Conservation (phyloP, 2,888 invertebrate species). For the Cerceris rybyensis region DNA sequence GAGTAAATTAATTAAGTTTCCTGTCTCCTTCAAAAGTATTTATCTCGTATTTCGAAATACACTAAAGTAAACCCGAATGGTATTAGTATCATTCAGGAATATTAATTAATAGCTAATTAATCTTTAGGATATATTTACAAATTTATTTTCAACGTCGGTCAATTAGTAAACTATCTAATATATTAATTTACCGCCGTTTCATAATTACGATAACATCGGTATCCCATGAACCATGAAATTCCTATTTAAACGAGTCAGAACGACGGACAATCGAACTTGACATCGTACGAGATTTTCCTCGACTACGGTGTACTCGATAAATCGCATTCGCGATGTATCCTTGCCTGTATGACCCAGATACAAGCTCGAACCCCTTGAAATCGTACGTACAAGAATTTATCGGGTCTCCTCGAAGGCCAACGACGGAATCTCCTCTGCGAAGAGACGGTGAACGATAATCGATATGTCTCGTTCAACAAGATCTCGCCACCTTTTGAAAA, state of each 20-base stretch:
- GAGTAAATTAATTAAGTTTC: too few relatives aligned
- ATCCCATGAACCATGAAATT: not conserved
- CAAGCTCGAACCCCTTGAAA: conserved; percentile 47
- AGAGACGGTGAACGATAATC: conserved; percentile 2
- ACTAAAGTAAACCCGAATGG: too few relatives aligned
- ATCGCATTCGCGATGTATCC: conserved; percentile 63
- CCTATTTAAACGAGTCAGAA: conserved; percentile 2
- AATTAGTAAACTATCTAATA: too few relatives aligned
- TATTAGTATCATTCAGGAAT: too few relatives aligned
- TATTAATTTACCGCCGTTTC: too few relatives aligned
- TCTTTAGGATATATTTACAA: too few relatives aligned
- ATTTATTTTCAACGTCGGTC: too few relatives aligned
- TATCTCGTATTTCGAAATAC: too few relatives aligned
- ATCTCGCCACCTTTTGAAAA: too few relatives aligned
- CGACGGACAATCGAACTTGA: conserved; percentile 53
- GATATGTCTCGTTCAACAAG: too few relatives aligned
- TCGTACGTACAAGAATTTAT: conserved; percentile 53
- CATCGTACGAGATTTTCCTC: conserved; percentile 55
- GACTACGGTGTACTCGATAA: conserved; percentile 39
- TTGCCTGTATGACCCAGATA: conserved; percentile 67
- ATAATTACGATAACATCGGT: not conserved
- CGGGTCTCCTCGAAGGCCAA: conserved; percentile 48
- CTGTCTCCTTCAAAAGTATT: too few relatives aligned
- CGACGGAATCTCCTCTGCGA: conserved; percentile 38
- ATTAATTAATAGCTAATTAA: too few relatives aligned